Percentiles rank a stretch among this genome's conserved stretches.
Conservation (phyloP, 2,113 vertebrate species). For the Tamias sibiricus region DNA sequence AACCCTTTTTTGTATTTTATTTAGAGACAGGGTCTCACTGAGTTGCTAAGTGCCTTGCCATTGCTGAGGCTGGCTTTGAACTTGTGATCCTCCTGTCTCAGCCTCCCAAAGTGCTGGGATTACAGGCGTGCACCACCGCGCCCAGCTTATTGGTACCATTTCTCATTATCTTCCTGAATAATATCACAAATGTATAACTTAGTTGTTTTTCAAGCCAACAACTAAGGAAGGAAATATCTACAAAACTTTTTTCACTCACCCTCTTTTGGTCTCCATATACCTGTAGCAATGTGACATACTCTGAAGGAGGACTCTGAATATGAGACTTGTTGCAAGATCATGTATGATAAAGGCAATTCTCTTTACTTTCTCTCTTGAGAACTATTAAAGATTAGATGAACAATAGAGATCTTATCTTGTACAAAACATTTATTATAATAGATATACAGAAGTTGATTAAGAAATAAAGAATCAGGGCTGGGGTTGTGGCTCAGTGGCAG, state of each 20-base stretch:
- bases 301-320: neutral
- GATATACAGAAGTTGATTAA: neutral
- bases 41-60: too few species aligned
- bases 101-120: too few species aligned
- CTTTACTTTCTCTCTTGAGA: neutral
- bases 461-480: neutral
- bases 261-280: neutral
- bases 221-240: neutral
- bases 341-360: neutral
- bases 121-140: too few species aligned
- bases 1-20: too few species aligned
- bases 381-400: neutral
- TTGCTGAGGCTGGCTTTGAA: too few species aligned
- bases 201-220: constrained; percentile 15
- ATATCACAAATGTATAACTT: neutral
- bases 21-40: too few species aligned
- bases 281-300: neutral
- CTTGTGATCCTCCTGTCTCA: too few species aligned
- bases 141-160: neutral
- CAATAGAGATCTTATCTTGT: neutral
- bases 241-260: neutral
- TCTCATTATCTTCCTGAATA: constrained; percentile 13
- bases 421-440: neutral
- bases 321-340: neutral
- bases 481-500: too few species aligned